These are phyloP conservation scores for Tiliqua scincoides DNA, from an alignment of 2,113 vertebrate species.

Conservation along the genomic window DNA sequence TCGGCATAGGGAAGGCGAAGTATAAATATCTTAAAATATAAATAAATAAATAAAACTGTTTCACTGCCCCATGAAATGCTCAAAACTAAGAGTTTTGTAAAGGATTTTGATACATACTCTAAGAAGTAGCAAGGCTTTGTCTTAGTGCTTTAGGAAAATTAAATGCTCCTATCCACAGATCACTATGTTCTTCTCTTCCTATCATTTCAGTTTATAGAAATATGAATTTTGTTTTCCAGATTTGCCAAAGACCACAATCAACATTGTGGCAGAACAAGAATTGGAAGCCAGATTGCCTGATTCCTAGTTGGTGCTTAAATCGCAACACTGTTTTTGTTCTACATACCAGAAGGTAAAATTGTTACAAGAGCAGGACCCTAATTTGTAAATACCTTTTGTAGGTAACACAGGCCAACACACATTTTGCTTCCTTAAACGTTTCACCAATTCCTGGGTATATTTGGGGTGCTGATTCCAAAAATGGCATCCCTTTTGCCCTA, in stretches of 20 bases:
- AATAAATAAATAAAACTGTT: too few relatives aligned
- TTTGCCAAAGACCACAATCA: constrained; percentile 45
- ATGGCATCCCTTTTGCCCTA: too few relatives aligned
- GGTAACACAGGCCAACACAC: too few relatives aligned
- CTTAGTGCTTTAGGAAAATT: neutral
- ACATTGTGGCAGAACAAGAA: constrained; percentile 33
- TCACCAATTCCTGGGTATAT: too few relatives aligned
- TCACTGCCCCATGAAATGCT: neutral
- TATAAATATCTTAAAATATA: too few relatives aligned
- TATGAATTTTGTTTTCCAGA: constrained; percentile 44
- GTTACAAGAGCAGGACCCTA: neutral
- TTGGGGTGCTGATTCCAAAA: too few relatives aligned
- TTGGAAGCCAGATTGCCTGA: constrained; percentile 21
- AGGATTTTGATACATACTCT: accelerated
- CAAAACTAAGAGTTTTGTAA: neutral
- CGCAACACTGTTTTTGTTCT: constrained; percentile 22
- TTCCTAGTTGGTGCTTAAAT: constrained; percentile 28
- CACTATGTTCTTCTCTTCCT: neutral
- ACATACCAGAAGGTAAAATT: constrained; percentile 37
- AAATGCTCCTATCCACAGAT: neutral
- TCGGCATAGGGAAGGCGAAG: too few relatives aligned
- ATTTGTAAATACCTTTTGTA: neutral
- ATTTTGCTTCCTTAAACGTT: too few relatives aligned
- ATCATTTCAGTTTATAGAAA: neutral
- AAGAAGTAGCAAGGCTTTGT: neutral